A percentile compares a stretch with the other conserved stretches of the same genome.
These are phyloP conservation scores for Heliocidaris erythrogramma DNA, from an alignment of 35 echinoderm and acorn worm genomes.

Conservation along the genomic window DNA sequence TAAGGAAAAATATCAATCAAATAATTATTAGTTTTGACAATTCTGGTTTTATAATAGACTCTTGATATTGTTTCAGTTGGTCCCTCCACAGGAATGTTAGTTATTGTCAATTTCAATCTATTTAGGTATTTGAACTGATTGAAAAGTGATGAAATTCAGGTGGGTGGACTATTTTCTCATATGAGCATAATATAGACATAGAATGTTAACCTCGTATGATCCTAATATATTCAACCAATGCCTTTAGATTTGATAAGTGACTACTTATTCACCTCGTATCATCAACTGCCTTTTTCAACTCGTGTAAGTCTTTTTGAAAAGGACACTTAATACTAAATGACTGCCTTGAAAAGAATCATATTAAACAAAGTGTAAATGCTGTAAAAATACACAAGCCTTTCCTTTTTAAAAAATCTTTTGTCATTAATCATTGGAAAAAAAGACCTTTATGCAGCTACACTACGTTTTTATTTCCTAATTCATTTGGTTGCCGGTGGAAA, in stretches of 20 bases:
- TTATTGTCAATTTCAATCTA: no score
- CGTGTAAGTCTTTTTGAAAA: background rate
- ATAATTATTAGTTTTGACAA: no score
- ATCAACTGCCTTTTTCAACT: background rate
- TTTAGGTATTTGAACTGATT: background rate
- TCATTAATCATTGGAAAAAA: background rate
- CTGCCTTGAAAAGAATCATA: background rate
- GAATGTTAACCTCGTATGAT: background rate
- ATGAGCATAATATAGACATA: no score
- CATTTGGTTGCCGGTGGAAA: background rate
- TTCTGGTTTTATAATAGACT: no score
- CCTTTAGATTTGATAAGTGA: background rate
- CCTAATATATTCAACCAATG: background rate
- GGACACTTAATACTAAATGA: background rate
- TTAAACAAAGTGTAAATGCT: background rate
- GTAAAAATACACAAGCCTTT: background rate
- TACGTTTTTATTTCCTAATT: background rate
- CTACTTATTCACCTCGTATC: background rate
- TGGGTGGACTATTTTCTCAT: no score
- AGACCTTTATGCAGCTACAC: background rate
- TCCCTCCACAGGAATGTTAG: no score
- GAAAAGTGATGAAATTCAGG: background rate
- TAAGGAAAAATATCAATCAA: no score
- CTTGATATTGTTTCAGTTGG: no score
- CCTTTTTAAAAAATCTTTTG: background rate